Conservation (phyloP, 2,888 invertebrate genomes). For the Caenorhabditis sp. region DNA sequence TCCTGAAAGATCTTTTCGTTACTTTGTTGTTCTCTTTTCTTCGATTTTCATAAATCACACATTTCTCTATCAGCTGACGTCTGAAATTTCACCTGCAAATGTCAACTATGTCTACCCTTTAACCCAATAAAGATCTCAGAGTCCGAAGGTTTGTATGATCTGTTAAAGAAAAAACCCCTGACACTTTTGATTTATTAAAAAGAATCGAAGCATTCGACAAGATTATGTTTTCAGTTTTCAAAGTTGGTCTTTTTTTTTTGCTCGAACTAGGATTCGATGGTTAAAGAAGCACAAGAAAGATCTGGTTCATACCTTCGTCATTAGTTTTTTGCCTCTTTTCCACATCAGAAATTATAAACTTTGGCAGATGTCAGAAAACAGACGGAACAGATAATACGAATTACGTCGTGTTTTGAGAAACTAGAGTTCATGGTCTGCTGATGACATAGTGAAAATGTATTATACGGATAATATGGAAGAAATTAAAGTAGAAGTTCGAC, state of each 20-base stretch:
- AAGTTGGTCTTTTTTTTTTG: background rate
- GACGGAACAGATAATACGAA: no score
- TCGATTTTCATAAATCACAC: constrained; percentile 33
- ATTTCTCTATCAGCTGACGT: background rate
- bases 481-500: no score
- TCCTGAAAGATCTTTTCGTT: background rate
- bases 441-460: no score
- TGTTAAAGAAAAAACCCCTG: constrained; percentile 9
- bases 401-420: no score
- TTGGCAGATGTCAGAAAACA: background rate
- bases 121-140: constrained; percentile 13
- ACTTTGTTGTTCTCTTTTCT: background rate
- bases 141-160: background rate
- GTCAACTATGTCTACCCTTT: background rate
- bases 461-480: no score
- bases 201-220: background rate
- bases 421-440: no score
- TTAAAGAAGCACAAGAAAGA: no score
- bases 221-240: background rate
- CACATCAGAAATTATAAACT: background rate
- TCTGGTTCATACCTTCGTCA: background rate
- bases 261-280: no score
- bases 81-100: constrained; percentile 13
- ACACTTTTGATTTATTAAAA: constrained; percentile 2
- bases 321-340: background rate